Conservation (phyloP, 1,140 invertebrate genomes). For the Neotoxoptera formosana region DNA sequence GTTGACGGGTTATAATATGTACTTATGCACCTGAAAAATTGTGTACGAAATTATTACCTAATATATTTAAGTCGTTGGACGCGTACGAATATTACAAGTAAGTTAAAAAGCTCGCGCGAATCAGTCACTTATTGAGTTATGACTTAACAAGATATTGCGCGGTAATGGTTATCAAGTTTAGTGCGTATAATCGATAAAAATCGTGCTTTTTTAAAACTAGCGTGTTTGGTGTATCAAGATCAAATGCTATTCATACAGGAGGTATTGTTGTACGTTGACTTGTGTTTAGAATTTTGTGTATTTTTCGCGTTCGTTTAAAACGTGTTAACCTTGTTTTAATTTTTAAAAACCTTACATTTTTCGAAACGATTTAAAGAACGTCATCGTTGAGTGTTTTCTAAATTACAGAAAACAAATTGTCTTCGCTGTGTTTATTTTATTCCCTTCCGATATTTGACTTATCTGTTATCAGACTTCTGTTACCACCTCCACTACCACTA, state of each 20-base stretch:
- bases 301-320: slow-evolving; percentile 5
- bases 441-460: background rate
- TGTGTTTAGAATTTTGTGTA: slow-evolving; percentile 43
- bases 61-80: background rate
- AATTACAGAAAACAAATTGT: background rate
- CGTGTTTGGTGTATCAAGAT: background rate
- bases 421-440: background rate
- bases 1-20: background rate
- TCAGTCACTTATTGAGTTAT: background rate
- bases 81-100: background rate
- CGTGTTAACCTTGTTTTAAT: background rate
- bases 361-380: background rate
- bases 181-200: background rate
- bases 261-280: slow-evolving; percentile 57
- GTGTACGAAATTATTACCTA: background rate
- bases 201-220: background rate
- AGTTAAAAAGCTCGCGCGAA: background rate
- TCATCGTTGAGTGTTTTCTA: background rate
- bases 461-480: background rate
- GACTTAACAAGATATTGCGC: background rate
- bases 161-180: slow-evolving; percentile 16
- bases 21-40: background rate
- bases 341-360: background rate
- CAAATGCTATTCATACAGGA: slow-evolving; percentile 21
- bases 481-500: no score